Evolutionary conservation across 2,888 invertebrate species (phyloP).

Genomic region (Temnothorax ravouxi): DNA sequence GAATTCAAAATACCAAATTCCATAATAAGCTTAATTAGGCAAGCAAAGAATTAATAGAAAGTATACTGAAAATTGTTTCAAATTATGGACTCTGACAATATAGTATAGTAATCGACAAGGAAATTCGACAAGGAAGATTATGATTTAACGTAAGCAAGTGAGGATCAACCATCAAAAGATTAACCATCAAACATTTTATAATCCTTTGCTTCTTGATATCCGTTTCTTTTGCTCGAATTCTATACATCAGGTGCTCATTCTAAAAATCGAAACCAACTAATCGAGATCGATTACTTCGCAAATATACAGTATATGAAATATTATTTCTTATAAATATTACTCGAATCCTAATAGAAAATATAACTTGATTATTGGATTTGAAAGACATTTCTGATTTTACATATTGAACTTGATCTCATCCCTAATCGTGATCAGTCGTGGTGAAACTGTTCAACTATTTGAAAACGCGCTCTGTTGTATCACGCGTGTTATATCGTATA

Average conservation of each 20-base stretch:
- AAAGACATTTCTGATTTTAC: background rate
- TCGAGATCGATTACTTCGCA: background rate
- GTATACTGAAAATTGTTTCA: background rate
- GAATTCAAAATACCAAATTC: background rate
- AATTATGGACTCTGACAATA: background rate
- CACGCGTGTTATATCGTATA: background rate
- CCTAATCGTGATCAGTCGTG: background rate
- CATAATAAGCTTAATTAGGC: background rate
- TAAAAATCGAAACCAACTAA: background rate
- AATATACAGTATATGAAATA: too few relatives aligned
- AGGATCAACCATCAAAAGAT: background rate
- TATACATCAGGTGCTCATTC: background rate
- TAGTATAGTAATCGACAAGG: background rate
- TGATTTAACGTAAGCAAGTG: background rate
- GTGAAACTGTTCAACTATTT: too few relatives aligned
- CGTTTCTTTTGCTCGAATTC: background rate
- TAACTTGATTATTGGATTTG: background rate
- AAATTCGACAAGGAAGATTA: background rate
- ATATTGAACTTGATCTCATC: background rate
- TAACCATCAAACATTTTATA: background rate
- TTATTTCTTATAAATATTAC: too few relatives aligned
- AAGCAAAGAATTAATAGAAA: background rate
- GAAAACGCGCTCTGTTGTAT: background rate
- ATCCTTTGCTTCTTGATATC: background rate
- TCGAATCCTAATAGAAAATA: too few relatives aligned